A percentile compares a stretch with the other conserved stretches of the same genome.
Conservation (phyloP, 1,140 invertebrate genomes). For the Euschistus heros region DNA sequence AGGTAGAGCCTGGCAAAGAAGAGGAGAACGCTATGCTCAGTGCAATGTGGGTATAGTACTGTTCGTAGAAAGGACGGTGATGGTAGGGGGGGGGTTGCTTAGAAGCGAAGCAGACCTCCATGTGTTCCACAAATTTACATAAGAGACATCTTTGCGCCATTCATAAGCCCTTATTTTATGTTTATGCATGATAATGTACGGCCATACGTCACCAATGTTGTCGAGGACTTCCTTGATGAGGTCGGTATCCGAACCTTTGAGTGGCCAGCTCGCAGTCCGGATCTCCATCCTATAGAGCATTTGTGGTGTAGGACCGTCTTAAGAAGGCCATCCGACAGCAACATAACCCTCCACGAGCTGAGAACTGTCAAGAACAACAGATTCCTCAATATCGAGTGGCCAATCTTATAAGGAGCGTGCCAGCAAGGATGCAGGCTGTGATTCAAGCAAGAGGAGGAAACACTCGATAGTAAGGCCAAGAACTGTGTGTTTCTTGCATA, state of each 20-base stretch:
- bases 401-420: background rate
- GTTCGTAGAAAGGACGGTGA: constrained; percentile 33
- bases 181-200: too few species aligned
- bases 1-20: constrained; percentile 30
- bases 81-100: constrained; percentile 33
- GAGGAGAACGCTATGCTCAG: constrained; percentile 30
- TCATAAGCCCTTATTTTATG: constrained; percentile 30
- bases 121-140: constrained; percentile 26
- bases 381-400: background rate
- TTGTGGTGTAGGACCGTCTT: too few species aligned
- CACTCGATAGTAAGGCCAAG: background rate
- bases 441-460: background rate
- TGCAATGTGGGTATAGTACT: constrained; percentile 29
- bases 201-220: too few species aligned
- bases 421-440: background rate
- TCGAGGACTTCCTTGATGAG: too few species aligned
- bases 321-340: too few species aligned
- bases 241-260: too few species aligned
- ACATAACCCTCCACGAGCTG: background rate
- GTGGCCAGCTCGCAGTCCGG: too few species aligned
- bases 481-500: too few species aligned
- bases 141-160: constrained; percentile 30
- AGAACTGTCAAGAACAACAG: background rate
- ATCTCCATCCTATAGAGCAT: too few species aligned
- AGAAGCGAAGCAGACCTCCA: constrained; percentile 24